phyloP scores from a whole-genome alignment of 2,797 vertebrate genomes.

The Pyrocephalus nanus region DNA sequence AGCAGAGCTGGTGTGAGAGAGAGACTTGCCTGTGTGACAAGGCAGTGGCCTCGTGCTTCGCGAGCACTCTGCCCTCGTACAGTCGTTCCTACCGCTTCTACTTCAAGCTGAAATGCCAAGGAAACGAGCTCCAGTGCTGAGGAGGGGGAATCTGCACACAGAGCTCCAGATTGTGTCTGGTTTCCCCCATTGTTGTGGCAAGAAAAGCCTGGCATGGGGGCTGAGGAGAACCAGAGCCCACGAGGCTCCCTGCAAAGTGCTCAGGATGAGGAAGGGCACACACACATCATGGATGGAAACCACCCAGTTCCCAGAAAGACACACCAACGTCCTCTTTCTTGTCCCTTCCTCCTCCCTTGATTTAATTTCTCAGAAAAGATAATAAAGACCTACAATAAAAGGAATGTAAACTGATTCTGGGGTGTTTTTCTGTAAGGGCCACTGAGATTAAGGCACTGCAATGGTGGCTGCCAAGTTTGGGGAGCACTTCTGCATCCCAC shows the following conservation, averaged over 20 bases:
- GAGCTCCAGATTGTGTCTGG: background rate
- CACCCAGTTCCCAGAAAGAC: background rate
- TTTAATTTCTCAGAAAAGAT: background rate
- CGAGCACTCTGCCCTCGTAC: background rate
- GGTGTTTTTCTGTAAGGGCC: background rate
- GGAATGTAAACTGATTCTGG: background rate
- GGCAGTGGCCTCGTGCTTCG: slow-evolving; percentile 28
- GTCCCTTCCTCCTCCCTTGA: background rate
- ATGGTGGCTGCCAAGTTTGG: accelerated
- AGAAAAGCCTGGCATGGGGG: background rate
- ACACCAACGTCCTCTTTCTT: background rate
- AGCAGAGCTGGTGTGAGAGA: slow-evolving; percentile 44
- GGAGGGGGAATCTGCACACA: background rate
- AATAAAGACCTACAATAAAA: background rate
- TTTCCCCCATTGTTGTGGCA: background rate
- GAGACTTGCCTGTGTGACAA: slow-evolving; percentile 31
- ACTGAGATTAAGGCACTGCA: background rate
- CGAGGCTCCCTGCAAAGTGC: accelerated
- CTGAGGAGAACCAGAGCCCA: background rate
- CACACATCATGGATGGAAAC: accelerated
- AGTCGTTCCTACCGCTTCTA: slow-evolving; percentile 44
- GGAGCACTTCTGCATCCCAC: background rate
- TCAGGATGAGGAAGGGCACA: background rate
- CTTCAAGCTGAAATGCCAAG: slow-evolving; percentile 39
- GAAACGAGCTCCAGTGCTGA: slow-evolving; percentile 44